Evolutionary conservation across 2,888 invertebrate species (phyloP), one percentile per base, ranked within the genome.

Genomic region (Ormyrus rosae): DNA sequence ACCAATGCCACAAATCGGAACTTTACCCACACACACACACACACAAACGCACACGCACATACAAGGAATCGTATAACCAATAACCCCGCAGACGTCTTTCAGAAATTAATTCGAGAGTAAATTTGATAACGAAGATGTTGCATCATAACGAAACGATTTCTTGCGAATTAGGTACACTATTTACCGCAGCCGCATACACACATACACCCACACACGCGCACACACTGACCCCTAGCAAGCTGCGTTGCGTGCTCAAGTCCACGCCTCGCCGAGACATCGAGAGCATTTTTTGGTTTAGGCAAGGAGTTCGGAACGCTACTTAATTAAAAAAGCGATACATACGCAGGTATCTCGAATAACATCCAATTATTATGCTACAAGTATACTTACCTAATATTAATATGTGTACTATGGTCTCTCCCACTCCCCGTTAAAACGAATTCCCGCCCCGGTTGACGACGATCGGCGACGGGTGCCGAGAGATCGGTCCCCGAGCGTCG

Each of bases 341-440:
- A 87, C 34, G 11, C 86, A 85, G 85, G 87, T 90, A 88, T 87
- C 89, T 88, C 87, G 85, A 74, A 87, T 89, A 88, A 90, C 89
- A 89, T 89, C 87, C 88, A 89, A 90, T 88, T 89, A 89, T 88
- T 89, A 90, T 87, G 88, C 88, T 88, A 90, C 89, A 89, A 90
- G 88, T 90, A 89, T 90, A 90, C 87, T 89, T 89, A 89, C 88
- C 87, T 89, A 88, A 88, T 88, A 89, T 90, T 86, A 86, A 89
- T 89, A 90, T 90, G 90, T 90, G 89, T 90, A 90, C 90, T 91
- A 91, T 91, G 90, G 90, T 91, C 90, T 91, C 90, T 91, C 90
- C 90, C 90, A 90, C 90, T 90, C 85, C 89, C 89, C 90, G 71
- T 80, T 73, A 67, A 80, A 73, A 79, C 48, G 11, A 70, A 69